Evolutionary conservation across 2,888 invertebrate species (phyloP).

Genomic region (Pyrochroa serraticornis): DNA sequence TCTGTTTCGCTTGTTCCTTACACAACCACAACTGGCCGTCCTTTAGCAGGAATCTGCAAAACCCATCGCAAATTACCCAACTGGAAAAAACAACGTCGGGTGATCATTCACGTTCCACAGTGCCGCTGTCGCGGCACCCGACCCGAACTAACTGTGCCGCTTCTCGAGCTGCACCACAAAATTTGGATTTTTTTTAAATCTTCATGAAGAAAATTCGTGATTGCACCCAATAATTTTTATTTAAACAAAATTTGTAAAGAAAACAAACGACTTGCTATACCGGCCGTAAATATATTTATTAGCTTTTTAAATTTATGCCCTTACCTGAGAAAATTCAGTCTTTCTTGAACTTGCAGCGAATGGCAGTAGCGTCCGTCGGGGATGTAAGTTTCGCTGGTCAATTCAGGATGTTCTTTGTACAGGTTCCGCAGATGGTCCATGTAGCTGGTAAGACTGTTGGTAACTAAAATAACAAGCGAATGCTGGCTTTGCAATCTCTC

Average conservation of each 20-base stretch:
- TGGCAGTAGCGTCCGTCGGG: constrained; percentile 93
- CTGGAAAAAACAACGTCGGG: too few relatives aligned
- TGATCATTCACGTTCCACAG: too few relatives aligned
- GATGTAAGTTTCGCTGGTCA: constrained; percentile 78
- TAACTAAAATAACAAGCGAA: constrained; percentile 90
- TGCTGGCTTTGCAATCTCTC: constrained; percentile 90
- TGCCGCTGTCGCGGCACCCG: too few relatives aligned
- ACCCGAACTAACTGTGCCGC: too few relatives aligned
- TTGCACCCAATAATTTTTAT: too few relatives aligned
- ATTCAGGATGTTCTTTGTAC: constrained; percentile 72
- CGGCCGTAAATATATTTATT: too few relatives aligned
- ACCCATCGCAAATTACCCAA: not conserved
- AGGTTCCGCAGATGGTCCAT: constrained; percentile 83
- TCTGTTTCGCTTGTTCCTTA: constrained; percentile 95
- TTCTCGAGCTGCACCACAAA: too few relatives aligned
- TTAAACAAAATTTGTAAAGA: too few relatives aligned
- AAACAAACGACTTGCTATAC: too few relatives aligned
- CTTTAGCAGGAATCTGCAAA: constrained; percentile 80
- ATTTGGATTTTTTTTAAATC: too few relatives aligned
- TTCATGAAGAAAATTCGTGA: too few relatives aligned
- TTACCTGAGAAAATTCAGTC: constrained; percentile 81
- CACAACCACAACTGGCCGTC: constrained; percentile 97
- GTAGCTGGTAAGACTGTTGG: constrained; percentile 88
- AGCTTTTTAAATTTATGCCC: too few relatives aligned
- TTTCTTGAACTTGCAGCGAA: constrained; percentile 89